A percentile compares a stretch with the other conserved stretches of the same genome.
These are phyloP conservation scores for Agapornis roseicollis DNA, from an alignment of 2,113 vertebrate genomes.

Conservation along the genomic window DNA sequence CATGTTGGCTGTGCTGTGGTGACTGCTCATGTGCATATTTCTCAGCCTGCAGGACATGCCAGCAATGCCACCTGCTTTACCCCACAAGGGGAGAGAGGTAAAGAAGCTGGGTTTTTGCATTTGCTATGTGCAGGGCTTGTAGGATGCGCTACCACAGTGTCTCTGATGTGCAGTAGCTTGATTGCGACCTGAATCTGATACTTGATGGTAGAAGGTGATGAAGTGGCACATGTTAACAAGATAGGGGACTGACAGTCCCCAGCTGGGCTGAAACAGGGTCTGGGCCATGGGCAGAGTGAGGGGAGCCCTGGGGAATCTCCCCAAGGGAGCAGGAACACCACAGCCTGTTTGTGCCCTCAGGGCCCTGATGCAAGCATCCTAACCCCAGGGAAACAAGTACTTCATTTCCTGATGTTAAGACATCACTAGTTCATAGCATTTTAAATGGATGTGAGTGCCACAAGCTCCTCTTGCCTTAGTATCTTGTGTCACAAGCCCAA, in stretches of 20 bases:
- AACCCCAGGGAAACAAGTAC: background rate
- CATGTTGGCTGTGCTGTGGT: background rate
- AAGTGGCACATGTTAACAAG: background rate
- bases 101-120: background rate
- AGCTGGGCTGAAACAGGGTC: background rate
- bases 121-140: accelerated
- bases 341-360: background rate
- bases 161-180: background rate
- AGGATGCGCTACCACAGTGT: background rate
- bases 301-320: background rate
- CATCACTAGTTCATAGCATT: background rate
- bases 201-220: background rate
- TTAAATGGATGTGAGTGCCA: background rate
- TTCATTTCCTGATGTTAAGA: background rate
- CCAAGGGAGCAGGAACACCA: background rate
- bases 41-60: background rate
- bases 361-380: background rate
- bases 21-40: background rate
- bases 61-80: background rate
- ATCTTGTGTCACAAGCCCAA: background rate
- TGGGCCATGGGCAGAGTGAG: background rate
- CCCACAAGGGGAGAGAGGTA: background rate
- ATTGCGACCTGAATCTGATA: accelerated
- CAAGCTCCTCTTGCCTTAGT: background rate
- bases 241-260: accelerated